Conservation (phyloP, 2,113 vertebrate species). For the Zeus faber region DNA sequence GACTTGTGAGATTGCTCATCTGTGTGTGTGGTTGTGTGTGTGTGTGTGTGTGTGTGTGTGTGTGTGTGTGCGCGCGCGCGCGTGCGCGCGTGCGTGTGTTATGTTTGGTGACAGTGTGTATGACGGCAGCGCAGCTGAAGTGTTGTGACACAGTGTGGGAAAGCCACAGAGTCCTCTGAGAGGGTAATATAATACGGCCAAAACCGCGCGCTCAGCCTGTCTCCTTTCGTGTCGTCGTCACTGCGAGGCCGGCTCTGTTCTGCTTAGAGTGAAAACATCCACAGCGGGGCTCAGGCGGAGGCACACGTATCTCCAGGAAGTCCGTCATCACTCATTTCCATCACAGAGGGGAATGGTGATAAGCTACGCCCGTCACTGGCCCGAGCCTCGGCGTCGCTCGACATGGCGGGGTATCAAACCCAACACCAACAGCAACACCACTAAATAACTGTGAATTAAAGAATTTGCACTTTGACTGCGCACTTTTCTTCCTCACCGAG, state of each 20-base stretch:
- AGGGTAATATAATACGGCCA: conserved; percentile 20
- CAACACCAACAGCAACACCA: too few relatives aligned
- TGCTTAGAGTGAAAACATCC: conserved; percentile 7
- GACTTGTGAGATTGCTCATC: too few relatives aligned
- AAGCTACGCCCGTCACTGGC: too few relatives aligned
- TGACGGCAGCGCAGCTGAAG: conserved; percentile 21
- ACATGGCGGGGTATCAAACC: too few relatives aligned
- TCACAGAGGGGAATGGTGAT: not conserved
- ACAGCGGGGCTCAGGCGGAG: not conserved
- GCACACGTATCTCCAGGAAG: conserved; percentile 2
- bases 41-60: conserved; percentile 5
- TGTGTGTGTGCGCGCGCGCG: conserved; percentile 1
- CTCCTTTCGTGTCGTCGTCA: conserved; percentile 3
- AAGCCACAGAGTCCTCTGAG: conserved; percentile 18
- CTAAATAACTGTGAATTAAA: too few relatives aligned
- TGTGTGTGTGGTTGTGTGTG: conserved; percentile 5
- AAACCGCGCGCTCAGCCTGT: conserved; percentile 3
- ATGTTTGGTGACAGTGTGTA: too few relatives aligned
- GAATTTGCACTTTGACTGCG: too few relatives aligned
- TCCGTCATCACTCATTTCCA: not conserved
- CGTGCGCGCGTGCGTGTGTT: conserved; percentile 2
- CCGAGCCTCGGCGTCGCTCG: too few relatives aligned
- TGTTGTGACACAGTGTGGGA: conserved; percentile 44
- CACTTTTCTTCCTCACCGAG: too few relatives aligned
- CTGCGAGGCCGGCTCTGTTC: not conserved